Conservation (phyloP, 2,113 vertebrate genomes). For the Callipepla squamata region DNA sequence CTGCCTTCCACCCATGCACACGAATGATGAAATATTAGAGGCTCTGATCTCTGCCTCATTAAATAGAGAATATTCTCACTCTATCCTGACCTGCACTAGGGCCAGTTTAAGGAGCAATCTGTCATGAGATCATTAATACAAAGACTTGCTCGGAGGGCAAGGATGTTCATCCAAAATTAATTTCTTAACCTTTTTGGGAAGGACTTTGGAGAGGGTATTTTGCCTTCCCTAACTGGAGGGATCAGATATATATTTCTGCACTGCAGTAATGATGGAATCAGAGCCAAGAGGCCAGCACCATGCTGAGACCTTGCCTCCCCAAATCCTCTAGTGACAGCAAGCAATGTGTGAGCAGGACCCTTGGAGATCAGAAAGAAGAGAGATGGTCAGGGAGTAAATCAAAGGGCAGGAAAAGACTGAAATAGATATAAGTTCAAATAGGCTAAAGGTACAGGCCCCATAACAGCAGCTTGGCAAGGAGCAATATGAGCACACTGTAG, state of each 20-base stretch:
- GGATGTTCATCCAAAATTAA: conserved; percentile 80
- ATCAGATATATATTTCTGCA: conserved; percentile 40
- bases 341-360: not conserved
- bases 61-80: conserved; percentile 77
- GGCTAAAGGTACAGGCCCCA: not conserved
- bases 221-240: conserved; percentile 51
- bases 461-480: not conserved
- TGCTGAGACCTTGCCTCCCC: not conserved
- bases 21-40: conserved; percentile 74
- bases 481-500: not conserved
- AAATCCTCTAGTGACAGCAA: not conserved
- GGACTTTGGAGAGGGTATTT: conserved; percentile 69
- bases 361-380: conserved; percentile 2
- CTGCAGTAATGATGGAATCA: conserved; percentile 40
- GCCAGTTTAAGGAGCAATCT: conserved; percentile 77
- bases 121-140: conserved; percentile 80
- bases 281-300: conserved; percentile 39
- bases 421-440: not conserved
- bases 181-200: conserved; percentile 76
- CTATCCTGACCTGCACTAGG: conserved; percentile 70
- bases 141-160: conserved; percentile 71
- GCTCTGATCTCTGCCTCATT: conserved; percentile 80
- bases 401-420: conserved; percentile 10
- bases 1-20: conserved; percentile 40
- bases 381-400: not conserved